Evolutionary conservation across 2,113 vertebrate genomes (phyloP).

Genomic region (Neofelis nebulosa): DNA sequence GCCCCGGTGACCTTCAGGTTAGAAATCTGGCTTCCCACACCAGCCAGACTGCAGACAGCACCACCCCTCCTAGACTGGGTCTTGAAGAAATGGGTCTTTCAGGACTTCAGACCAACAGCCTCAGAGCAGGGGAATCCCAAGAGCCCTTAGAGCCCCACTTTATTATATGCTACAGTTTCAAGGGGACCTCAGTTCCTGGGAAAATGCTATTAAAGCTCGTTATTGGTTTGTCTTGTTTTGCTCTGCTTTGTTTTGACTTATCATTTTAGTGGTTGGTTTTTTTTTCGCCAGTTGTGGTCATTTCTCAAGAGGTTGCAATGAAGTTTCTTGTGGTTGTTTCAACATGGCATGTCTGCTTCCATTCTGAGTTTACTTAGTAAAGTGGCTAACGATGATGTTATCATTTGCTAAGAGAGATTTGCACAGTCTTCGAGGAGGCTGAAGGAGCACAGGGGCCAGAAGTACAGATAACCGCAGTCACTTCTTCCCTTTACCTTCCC

Average conservation of each 20-base stretch:
- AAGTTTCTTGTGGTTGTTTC: not conserved
- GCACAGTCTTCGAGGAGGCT: not conserved
- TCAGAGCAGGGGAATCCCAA: not conserved
- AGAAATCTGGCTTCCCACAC: not conserved
- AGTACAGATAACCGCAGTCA: not conserved
- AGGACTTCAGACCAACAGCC: not conserved
- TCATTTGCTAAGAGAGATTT: not conserved
- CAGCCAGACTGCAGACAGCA: not conserved
- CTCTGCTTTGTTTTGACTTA: not conserved
- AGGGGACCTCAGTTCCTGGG: not conserved
- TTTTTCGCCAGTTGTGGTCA: conserved; percentile 29
- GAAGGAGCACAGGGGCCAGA: not conserved
- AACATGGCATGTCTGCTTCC: not conserved
- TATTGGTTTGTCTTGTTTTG: not conserved
- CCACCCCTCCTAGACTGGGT: not conserved
- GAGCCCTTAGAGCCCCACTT: not conserved
- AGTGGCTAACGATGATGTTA: not conserved
- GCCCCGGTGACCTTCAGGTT: not conserved
- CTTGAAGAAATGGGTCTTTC: not conserved
- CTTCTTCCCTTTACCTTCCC: not conserved
- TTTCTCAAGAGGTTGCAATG: not conserved
- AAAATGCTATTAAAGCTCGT: not conserved
- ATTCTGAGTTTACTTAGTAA: not conserved
- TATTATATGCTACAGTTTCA: rapidly evolving
- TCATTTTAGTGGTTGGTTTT: conserved; percentile 8